Evolutionary conservation across 2,888 invertebrate genomes (phyloP).

Genomic region (Gibbula magus): DNA sequence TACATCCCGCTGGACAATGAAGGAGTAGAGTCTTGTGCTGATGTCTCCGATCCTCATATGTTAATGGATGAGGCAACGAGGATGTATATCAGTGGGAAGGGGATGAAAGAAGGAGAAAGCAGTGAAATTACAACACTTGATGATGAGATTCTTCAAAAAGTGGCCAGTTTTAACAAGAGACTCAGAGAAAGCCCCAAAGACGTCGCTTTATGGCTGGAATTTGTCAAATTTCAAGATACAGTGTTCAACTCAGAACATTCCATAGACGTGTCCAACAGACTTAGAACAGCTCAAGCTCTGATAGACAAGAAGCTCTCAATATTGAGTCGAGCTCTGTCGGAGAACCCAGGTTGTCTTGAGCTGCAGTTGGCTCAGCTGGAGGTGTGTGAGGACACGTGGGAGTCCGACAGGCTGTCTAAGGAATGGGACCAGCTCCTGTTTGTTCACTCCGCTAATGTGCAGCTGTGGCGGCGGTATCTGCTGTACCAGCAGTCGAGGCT

Average conservation of each 20-base stretch:
- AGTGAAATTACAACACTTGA: slow-evolving; percentile 20
- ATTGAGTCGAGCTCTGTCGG: slow-evolving; percentile 73
- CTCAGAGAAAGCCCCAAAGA: slow-evolving; percentile 71
- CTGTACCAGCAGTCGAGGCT: slow-evolving; percentile 72
- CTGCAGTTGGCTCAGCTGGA: slow-evolving; percentile 71
- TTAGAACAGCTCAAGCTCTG: slow-evolving; percentile 46
- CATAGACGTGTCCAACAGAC: slow-evolving; percentile 26
- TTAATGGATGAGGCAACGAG: slow-evolving; percentile 63
- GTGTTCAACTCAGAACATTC: slow-evolving; percentile 33
- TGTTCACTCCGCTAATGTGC: slow-evolving; percentile 71
- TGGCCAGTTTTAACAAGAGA: slow-evolving; percentile 67
- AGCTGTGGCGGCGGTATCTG: slow-evolving; percentile 74
- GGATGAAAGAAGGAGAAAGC: slow-evolving; percentile 19
- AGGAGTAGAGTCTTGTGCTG: not conserved
- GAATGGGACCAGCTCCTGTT: slow-evolving; percentile 75
- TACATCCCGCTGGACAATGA: not conserved
- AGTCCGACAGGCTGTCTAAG: slow-evolving; percentile 65
- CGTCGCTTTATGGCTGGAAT: slow-evolving; percentile 74
- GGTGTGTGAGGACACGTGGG: slow-evolving; percentile 69
- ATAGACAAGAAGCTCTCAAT: slow-evolving; percentile 75
- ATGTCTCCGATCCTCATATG: not conserved
- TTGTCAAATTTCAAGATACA: slow-evolving; percentile 75
- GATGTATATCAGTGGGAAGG: slow-evolving; percentile 65
- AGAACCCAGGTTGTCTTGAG: slow-evolving; percentile 73
- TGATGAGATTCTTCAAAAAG: slow-evolving; percentile 43